phyloP scores from a whole-genome alignment of 2,113 vertebrate genomes.

The Barnardius zonarius region DNA sequence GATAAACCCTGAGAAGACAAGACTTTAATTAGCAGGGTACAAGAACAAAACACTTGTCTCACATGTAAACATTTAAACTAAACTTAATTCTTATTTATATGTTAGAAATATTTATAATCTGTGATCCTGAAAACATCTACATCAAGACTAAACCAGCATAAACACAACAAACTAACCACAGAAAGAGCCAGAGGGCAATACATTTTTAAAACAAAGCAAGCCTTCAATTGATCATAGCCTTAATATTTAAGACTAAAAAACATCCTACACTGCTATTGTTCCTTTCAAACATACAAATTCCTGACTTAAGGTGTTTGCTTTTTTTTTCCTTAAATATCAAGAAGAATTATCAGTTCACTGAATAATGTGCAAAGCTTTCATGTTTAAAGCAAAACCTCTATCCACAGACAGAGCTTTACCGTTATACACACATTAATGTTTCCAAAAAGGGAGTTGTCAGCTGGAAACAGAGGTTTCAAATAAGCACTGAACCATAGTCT shows the following conservation, averaged over 20 bases:
- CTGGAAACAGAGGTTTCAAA: not conserved
- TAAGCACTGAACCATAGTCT: not conserved
- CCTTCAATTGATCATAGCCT: not conserved
- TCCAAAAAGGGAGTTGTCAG: not conserved
- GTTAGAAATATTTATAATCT: not conserved
- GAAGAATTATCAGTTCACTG: not conserved
- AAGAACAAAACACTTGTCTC: not conserved
- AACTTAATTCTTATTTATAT: not conserved
- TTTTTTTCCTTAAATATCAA: not conserved
- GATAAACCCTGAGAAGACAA: constrained; percentile 81
- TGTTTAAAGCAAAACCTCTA: not conserved
- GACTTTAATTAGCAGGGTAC: not conserved
- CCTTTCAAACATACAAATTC: not conserved
- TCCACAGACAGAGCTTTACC: not conserved
- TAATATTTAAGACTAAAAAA: not conserved
- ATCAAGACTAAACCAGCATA: not conserved
- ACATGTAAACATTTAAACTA: not conserved
- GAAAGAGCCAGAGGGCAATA: not conserved
- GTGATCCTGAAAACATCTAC: not conserved
- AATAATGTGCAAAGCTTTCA: not conserved
- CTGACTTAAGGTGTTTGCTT: rapidly evolving
- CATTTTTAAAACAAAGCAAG: not conserved
- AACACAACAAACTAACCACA: not conserved
- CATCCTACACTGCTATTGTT: not conserved
- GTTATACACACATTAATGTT: not conserved